Base-by-base conservation (phyloP, 2,888 invertebrate genomes). In the Anticlea derivata region DNA sequence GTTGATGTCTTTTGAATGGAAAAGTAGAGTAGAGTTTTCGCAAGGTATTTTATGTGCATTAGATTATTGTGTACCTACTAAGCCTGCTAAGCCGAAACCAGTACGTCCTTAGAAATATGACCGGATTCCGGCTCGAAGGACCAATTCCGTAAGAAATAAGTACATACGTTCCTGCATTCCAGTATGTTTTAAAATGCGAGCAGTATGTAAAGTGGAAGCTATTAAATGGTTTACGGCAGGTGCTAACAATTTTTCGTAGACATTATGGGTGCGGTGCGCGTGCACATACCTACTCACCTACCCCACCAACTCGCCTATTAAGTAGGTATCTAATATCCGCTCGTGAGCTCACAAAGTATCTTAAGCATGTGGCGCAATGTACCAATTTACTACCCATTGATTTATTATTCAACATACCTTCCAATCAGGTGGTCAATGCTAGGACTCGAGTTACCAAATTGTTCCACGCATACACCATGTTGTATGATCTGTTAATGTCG, bases 201-300 rank as follows among this genome's bases (percentile, higher is more conserved):
- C 12, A 46, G 38, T 57, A 57, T 50, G 23, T 61, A 44, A 59
- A 58, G 7, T 48, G 29, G 34, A 37, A 34, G 50, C 50, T 52
- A 45, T 49, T 40, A 50, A 60, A 57, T 38, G 34, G 17, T n/a
- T n/a, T n/a, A n/a, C 37, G 52, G 48, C 48, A 55, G 55, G 51
- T 35, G 50, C 52, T 37, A 39, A 47, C 59, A 60, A 68, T 66
- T 63, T 64, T 60, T 39, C 39, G 46, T 48, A 60, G 58, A 61
- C 61, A 61, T 56, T 35, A 43, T 47, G 53, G 67, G 65, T 63
- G 55, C 55, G 58, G 54, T 56, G 26, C 37, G 20, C 33, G 23
- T 13, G 10, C 31, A 8, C 7, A 20, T 27, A 4, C 4, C 7
- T 29, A 10, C 27, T 8, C 8, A 17, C 26, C 17, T 2, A 12